Evolutionary conservation across 2,888 invertebrate genomes (phyloP).

Genomic region (Muscina levida): DNA sequence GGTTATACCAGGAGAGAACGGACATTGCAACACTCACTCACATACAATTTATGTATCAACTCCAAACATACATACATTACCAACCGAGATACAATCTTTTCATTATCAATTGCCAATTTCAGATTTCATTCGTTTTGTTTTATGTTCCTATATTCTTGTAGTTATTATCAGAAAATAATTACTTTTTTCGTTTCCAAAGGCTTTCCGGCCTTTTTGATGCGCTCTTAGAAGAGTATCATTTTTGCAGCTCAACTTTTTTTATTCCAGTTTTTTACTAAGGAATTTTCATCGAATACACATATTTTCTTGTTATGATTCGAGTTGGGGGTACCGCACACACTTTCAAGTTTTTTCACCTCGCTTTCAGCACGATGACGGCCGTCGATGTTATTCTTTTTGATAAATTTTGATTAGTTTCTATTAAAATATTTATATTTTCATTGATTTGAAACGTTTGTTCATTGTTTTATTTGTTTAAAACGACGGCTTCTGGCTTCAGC

Average conservation of each 20-base stretch:
- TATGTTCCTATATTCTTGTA: slow-evolving; percentile 9
- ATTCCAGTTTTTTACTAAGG: slow-evolving; percentile 32
- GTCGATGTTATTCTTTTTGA: not conserved
- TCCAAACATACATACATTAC: not conserved
- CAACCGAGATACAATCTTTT: not conserved
- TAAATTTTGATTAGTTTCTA: slow-evolving; percentile 10
- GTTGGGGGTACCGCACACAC: slow-evolving; percentile 24
- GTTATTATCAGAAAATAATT: slow-evolving; percentile 18
- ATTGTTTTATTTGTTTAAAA: not conserved
- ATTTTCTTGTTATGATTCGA: slow-evolving; percentile 35
- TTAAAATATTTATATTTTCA: not conserved
- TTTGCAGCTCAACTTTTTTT: slow-evolving; percentile 25
- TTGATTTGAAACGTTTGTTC: slow-evolving; percentile 14
- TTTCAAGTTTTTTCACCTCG: slow-evolving; percentile 36
- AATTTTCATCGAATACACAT: slow-evolving; percentile 41
- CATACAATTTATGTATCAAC: slow-evolving; percentile 19
- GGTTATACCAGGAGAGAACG: slow-evolving; percentile 9
- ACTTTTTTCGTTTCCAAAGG: slow-evolving; percentile 32
- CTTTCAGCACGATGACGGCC: not conserved
- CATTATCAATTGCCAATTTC: not conserved
- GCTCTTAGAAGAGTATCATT: slow-evolving; percentile 33
- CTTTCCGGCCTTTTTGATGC: slow-evolving; percentile 25
- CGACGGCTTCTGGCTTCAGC: not conserved
- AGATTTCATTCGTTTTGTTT: slow-evolving; percentile 33
- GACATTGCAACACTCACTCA: not conserved